Percentiles rank a stretch among this genome's conserved stretches.
Evolutionary conservation across 2,888 invertebrate genomes (phyloP).

Genomic region (Kuschelorhynchus macadamiae): DNA sequence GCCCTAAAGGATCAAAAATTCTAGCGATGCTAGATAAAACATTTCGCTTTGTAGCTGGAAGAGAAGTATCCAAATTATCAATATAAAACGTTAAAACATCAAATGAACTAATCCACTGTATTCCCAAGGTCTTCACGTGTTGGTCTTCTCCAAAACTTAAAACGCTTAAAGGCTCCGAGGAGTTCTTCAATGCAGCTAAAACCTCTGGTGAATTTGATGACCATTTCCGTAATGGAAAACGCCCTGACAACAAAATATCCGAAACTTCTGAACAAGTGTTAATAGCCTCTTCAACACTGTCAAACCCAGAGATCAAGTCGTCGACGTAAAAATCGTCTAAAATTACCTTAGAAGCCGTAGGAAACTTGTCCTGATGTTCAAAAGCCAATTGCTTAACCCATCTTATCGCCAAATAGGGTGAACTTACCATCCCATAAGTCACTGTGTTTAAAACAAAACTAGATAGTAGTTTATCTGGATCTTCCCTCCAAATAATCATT

Average conservation of each 20-base stretch:
- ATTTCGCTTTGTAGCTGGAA: constrained; percentile 8
- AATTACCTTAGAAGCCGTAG: not conserved
- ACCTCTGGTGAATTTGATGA: not conserved
- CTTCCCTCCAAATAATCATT: constrained; percentile 5
- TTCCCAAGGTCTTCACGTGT: constrained; percentile 13
- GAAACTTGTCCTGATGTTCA: constrained; percentile 1
- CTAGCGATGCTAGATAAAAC: too few relatives aligned
- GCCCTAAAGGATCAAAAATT: constrained; percentile 7
- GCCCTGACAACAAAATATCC: not conserved
- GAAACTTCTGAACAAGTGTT: not conserved
- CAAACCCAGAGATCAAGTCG: not conserved
- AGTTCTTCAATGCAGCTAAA: not conserved
- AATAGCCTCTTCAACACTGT: not conserved
- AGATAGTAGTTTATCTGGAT: too few relatives aligned
- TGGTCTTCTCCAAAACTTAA: constrained; percentile 10
- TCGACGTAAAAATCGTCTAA: constrained; percentile 3
- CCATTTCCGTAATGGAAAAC: constrained; percentile 2
- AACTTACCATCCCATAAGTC: not conserved
- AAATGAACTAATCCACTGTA: constrained; percentile 5
- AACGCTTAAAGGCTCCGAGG: not conserved
- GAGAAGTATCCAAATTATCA: not conserved
- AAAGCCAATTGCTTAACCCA: constrained; percentile 2
- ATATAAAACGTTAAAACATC: constrained; percentile 4
- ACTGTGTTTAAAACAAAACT: constrained; percentile 10
- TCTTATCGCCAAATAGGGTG: not conserved